Evolutionary conservation across 2,888 invertebrate species (phyloP).

Genomic region (Nebria brevicollis): DNA sequence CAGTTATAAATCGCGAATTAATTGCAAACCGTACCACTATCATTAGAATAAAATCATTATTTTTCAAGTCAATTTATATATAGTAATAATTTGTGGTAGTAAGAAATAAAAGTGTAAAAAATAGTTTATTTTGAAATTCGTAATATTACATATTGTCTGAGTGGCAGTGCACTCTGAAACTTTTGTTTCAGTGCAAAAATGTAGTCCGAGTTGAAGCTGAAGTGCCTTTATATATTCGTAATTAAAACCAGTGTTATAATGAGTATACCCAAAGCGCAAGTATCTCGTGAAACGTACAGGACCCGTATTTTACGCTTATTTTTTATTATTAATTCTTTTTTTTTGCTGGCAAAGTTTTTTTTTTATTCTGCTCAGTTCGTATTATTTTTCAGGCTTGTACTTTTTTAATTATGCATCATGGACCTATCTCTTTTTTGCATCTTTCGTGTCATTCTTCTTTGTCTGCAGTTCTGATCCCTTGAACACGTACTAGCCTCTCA

Average conservation of each 20-base stretch:
- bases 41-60: no score
- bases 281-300: conserved; percentile 25
- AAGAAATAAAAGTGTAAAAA: neutral
- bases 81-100: neutral
- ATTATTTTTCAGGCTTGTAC: conserved; percentile 12
- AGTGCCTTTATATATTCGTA: conserved; percentile 13
- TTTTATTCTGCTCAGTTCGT: conserved; percentile 5
- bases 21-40: no score
- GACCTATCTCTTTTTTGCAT: conserved; percentile 33
- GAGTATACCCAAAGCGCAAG: conserved; percentile 32
- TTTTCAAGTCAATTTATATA: neutral
- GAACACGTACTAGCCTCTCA: conserved; percentile 38
- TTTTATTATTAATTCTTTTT: neutral
- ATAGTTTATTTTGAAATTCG: conserved; percentile 13
- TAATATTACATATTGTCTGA: neutral
- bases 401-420: conserved; percentile 42
- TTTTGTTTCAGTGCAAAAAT: conserved; percentile 3
- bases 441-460: conserved; percentile 37
- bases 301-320: conserved; percentile 17
- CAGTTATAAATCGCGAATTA: no score
- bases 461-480: conserved; percentile 43
- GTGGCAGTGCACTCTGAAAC: neutral
- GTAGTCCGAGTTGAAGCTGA: neutral
- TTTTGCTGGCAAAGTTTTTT: neutral
- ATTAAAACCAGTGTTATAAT: conserved; percentile 39